Conservation (phyloP, 2,113 vertebrate genomes). For the Mus spicilegus region DNA sequence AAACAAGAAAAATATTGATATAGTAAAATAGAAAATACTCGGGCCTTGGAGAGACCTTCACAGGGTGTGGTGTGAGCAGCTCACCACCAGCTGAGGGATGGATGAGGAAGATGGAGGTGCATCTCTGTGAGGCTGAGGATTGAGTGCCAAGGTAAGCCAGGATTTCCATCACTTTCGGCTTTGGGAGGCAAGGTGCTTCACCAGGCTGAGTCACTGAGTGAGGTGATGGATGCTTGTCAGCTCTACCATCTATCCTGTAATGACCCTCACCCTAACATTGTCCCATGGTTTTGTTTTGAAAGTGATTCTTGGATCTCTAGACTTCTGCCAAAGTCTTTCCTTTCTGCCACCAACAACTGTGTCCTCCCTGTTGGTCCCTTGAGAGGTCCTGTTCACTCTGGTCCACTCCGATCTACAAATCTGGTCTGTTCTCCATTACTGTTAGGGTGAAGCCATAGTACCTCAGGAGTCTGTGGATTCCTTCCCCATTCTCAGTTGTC, state of each 20-base stretch:
- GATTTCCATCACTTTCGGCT: rapidly evolving
- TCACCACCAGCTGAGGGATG: neutral
- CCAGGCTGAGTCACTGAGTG: rapidly evolving
- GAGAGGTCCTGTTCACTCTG: rapidly evolving
- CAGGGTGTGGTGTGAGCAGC: conserved; percentile 80
- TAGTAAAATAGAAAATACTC: conserved; percentile 89
- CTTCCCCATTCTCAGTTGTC: neutral
- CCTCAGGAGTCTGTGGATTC: neutral
- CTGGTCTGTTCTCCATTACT: neutral
- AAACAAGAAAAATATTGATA: conserved; percentile 84
- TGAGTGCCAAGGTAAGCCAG: neutral
- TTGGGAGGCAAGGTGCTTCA: rapidly evolving
- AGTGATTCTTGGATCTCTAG: rapidly evolving
- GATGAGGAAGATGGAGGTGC: neutral
- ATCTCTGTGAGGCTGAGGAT: neutral
- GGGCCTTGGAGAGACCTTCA: conserved; percentile 88
- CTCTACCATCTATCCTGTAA: neutral
- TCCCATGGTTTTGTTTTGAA: no score
- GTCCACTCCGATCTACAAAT: neutral
- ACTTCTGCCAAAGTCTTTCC: neutral
- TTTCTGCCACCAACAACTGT: rapidly evolving
- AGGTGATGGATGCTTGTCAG: rapidly evolving
- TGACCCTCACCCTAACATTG: neutral
- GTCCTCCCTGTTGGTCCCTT: rapidly evolving
- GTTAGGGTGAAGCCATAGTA: neutral